Conservation (phyloP, 2,113 vertebrate genomes). For the Calypte anna region DNA sequence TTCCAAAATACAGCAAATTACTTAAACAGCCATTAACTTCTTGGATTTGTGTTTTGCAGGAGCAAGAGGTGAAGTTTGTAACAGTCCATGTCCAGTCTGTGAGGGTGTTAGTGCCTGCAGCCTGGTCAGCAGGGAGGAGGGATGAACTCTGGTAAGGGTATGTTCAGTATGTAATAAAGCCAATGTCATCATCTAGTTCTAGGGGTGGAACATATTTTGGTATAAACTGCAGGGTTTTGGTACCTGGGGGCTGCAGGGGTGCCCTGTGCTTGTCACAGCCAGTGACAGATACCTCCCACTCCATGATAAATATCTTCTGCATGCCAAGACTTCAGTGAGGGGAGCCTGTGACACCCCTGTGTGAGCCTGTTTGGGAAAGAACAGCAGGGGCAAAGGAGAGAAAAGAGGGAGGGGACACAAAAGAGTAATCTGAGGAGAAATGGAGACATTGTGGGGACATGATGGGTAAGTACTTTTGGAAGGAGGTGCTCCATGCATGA, state of each 20-base stretch:
- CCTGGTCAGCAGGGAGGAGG: neutral
- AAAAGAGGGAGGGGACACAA: neutral
- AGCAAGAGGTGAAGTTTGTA: neutral
- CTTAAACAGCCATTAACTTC: neutral
- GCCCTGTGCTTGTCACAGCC: neutral
- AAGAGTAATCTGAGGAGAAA: neutral
- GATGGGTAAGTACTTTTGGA: accelerated
- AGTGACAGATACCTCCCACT: neutral
- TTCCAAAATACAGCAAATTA: neutral
- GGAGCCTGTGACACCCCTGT: neutral
- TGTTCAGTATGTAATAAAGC: neutral
- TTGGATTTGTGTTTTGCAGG: neutral
- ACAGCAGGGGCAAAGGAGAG: neutral
- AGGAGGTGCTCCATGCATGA: neutral
- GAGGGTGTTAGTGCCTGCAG: neutral
- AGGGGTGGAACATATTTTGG: accelerated
- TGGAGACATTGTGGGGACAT: neutral
- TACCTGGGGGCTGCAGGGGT: neutral
- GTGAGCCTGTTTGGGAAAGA: neutral
- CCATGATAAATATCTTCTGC: neutral
- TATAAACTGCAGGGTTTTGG: neutral
- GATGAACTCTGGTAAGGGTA: neutral
- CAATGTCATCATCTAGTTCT: neutral
- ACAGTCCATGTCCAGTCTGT: neutral
- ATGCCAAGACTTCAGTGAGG: neutral